phyloP scores from a whole-genome alignment of 35 echinoderm and acorn worm genomes.

The Holothuria glaberrima region DNA sequence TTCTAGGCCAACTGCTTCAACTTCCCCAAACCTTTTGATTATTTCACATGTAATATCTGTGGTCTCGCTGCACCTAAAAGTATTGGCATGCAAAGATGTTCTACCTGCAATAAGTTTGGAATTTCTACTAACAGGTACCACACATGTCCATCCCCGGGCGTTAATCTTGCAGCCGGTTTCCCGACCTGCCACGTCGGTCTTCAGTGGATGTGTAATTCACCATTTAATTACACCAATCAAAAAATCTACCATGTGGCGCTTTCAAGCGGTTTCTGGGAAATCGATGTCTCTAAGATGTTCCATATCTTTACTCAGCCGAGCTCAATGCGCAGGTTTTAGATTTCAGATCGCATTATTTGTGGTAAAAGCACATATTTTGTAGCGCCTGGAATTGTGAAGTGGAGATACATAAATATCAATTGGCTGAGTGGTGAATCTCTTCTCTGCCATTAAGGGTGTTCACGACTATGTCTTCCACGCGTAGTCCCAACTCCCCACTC shows the following conservation, averaged over 20 bases:
- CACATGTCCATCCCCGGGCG: too few relatives aligned
- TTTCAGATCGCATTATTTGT: conserved; percentile 48
- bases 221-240: too few relatives aligned
- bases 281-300: conserved; percentile 31
- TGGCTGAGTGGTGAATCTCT: conserved; percentile 40
- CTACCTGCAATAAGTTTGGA: too few relatives aligned
- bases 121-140: too few relatives aligned
- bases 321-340: conserved; percentile 1
- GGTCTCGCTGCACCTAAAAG: not conserved
- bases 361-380: conserved; percentile 19
- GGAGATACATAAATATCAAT: not conserved
- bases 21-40: too few relatives aligned
- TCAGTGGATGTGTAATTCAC: too few relatives aligned
- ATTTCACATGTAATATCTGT: not conserved
- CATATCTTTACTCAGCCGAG: conserved; percentile 38
- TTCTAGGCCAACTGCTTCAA: too few relatives aligned
- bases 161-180: too few relatives aligned
- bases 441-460: conserved; percentile 36
- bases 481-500: conserved; percentile 36
- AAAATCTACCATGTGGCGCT: not conserved
- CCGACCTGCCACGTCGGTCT: too few relatives aligned
- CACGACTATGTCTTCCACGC: not conserved
- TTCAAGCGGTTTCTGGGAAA: not conserved
- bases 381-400: not conserved
- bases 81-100: too few relatives aligned